Evolutionary conservation across 2,797 vertebrate species (phyloP).

Genomic region (Otolemur crassicaudatus): DNA sequence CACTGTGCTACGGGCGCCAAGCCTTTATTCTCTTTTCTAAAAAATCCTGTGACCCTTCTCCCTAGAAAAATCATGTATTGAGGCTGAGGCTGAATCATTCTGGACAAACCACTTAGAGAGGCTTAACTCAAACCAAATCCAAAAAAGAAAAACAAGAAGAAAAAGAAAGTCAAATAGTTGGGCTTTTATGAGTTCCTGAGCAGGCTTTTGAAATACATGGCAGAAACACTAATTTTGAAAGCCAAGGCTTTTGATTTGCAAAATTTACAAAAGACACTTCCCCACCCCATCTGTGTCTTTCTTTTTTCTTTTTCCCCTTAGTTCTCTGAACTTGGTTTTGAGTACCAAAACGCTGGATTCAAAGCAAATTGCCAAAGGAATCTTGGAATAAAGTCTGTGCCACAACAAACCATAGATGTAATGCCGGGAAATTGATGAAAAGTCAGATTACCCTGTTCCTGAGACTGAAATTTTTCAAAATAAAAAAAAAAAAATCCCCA

Average conservation of each 20-base stretch:
- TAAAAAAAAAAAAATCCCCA: not conserved
- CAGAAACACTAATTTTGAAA: constrained; percentile 51
- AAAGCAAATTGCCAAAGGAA: not conserved
- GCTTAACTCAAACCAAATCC: not conserved
- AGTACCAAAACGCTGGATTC: constrained; percentile 4
- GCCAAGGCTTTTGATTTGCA: constrained; percentile 37
- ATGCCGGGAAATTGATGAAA: not conserved
- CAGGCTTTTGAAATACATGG: constrained; percentile 57
- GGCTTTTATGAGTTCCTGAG: not conserved
- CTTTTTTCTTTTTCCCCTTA: not conserved
- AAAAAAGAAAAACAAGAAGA: not conserved
- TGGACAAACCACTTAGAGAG: not conserved
- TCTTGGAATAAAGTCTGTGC: not conserved
- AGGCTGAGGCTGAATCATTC: not conserved
- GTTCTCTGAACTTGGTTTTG: not conserved
- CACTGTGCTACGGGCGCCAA: too few species aligned
- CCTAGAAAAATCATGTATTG: not conserved
- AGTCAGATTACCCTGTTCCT: not conserved
- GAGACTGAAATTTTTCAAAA: not conserved
- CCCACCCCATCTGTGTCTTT: not conserved
- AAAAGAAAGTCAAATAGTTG: constrained; percentile 9
- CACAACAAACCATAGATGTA: not conserved
- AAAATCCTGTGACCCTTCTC: not conserved
- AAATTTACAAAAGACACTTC: not conserved
- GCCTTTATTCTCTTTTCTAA: not conserved